Base-by-base conservation (phyloP, 2,797 vertebrate genomes). In the Nannoperca australis region DNA sequence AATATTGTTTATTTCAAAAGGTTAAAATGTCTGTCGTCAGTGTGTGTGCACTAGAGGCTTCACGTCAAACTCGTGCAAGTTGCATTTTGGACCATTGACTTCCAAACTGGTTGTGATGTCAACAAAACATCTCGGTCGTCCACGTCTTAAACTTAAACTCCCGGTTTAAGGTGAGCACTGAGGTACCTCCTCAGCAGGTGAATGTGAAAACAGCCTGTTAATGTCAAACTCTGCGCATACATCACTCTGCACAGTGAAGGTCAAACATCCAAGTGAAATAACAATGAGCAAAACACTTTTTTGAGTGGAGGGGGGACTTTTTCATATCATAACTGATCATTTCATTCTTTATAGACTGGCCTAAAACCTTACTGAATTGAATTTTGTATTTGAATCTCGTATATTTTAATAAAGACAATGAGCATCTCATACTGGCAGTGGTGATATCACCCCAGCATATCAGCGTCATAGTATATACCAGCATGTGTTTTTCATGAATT, bases 251-350 rank as follows among this genome's bases (percentile, higher is more conserved):
- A 2, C 22, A 22, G 20, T 42, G 32, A 70, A 63, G 56, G 58
- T 82, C 24, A 40, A 40, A 61, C 63, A 32, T 54, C 38, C 13
- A 63, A 50, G 42, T 38, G 36, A 70, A 62, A 7, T 47, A 50
- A 56, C 64, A 62, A 49, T 22, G 20, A 32, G 44, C 2, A 30
- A 45, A 61, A 63, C 6, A 27, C 15, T 14, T 24, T 64, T 56
- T 15, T 27, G 15, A 71, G 36, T 54, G n/a, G 5, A 45, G 7
- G 9, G 12, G 8, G n/a, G n/a, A 7, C 3, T 32, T 34, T 36
- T 62, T 47, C 2, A 50, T 49, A 22, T 8, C 15, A 10, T 47
- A 50, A 20, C 27, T 32, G 18, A 76, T 30, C 11, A 44, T 55
- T 63, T 51, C 0, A 45, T 45, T 55, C 22, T 14, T 15, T 27